Conservation (phyloP, 2,888 invertebrate genomes). For the Thecocarcelia acutangulata region DNA sequence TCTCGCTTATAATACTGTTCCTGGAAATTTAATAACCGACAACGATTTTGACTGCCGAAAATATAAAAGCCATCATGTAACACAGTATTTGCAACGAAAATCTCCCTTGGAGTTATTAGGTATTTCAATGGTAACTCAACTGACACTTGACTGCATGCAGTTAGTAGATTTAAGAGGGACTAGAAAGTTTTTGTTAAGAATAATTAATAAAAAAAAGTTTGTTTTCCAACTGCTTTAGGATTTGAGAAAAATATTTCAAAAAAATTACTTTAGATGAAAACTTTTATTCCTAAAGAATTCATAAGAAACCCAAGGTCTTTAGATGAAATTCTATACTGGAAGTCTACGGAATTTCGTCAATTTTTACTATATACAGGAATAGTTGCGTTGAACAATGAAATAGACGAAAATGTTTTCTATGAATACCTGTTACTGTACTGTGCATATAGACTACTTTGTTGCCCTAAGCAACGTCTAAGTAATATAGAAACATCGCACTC, state of each 20-base stretch:
- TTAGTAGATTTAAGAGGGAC: too few relatives aligned
- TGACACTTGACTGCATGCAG: slow-evolving; percentile 52
- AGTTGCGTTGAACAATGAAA: slow-evolving; percentile 32
- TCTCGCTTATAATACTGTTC: slow-evolving; percentile 37
- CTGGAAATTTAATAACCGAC: slow-evolving; percentile 31
- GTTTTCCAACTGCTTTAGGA: too few relatives aligned
- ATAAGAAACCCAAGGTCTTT: slow-evolving; percentile 46
- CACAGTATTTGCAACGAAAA: slow-evolving; percentile 23
- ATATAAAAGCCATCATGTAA: slow-evolving; percentile 47
- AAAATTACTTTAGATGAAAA: slow-evolving; percentile 21
- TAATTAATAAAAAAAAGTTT: too few relatives aligned
- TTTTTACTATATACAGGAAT: slow-evolving; percentile 62
- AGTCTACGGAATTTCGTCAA: slow-evolving; percentile 63
- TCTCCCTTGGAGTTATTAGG: slow-evolving; percentile 3
- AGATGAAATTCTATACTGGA: slow-evolving; percentile 55
- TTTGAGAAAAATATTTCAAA: background rate
- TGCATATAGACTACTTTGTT: slow-evolving; percentile 49
- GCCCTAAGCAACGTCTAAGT: slow-evolving; percentile 53
- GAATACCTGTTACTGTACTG: slow-evolving; percentile 47
- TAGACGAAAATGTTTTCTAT: slow-evolving; percentile 42
- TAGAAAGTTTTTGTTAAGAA: too few relatives aligned
- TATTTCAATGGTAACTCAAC: slow-evolving; percentile 42
- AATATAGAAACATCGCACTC: slow-evolving; percentile 53
- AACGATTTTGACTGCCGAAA: slow-evolving; percentile 48
- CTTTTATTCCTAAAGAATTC: slow-evolving; percentile 55